These are phyloP conservation scores for Tineola bisselliella DNA, from an alignment of 2,888 invertebrate genomes.

Conservation along the genomic window DNA sequence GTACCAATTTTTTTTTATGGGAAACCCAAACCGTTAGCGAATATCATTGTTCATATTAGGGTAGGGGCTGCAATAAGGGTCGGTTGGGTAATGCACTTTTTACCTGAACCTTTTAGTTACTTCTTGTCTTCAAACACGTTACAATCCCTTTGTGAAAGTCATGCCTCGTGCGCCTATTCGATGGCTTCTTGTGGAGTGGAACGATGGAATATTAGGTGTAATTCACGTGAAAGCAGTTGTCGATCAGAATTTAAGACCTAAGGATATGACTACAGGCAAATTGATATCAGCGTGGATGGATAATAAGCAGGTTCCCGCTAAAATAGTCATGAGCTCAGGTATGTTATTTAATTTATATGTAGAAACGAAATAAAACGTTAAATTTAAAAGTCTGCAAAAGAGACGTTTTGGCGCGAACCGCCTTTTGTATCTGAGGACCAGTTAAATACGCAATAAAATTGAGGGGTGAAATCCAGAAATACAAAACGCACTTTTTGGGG, in stretches of 20 bases:
- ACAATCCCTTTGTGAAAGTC: neutral
- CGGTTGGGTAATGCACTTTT: conserved; percentile 8
- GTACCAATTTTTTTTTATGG: neutral
- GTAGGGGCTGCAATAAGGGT: conserved; percentile 10
- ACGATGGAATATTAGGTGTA: neutral
- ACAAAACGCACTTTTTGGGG: no score
- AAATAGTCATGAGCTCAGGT: conserved; percentile 31
- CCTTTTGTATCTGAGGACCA: no score
- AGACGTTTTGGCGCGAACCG: neutral
- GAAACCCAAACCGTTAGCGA: conserved; percentile 8
- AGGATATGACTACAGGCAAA: conserved; percentile 18
- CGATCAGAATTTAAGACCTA: conserved; percentile 23
- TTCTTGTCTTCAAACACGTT: neutral
- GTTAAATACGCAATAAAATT: no score
- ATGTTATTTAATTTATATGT: conserved; percentile 21
- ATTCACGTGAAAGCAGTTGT: neutral
- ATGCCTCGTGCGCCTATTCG: neutral
- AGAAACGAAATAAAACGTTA: conserved; percentile 6
- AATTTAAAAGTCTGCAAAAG: neutral
- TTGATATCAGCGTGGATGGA: conserved; percentile 21
- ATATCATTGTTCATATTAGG: conserved; percentile 7
- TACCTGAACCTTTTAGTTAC: conserved; percentile 2
- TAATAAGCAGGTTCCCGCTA: conserved; percentile 23
- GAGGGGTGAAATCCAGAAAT: no score
- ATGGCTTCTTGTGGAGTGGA: conserved; percentile 9